phyloP scores from a whole-genome alignment of 2,888 invertebrate genomes.

The Epistrophe grossulariae region DNA sequence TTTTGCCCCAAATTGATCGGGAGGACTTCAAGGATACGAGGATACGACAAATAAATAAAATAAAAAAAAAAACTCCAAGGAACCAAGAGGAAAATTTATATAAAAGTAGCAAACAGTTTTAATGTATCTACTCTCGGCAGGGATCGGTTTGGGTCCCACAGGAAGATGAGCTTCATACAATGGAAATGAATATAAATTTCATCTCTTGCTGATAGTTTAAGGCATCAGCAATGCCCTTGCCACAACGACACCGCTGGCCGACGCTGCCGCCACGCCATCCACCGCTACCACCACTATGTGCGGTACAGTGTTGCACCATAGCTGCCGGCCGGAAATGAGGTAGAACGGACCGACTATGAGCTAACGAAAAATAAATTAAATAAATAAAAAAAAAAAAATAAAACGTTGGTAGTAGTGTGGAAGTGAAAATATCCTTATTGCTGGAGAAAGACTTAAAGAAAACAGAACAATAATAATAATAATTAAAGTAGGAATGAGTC shows the following conservation, averaged over 20 bases:
- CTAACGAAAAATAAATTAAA: slow-evolving; percentile 12
- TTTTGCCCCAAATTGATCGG: slow-evolving; percentile 47
- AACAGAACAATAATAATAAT: slow-evolving; percentile 46
- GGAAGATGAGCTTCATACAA: slow-evolving; percentile 47
- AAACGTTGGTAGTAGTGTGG: slow-evolving; percentile 17
- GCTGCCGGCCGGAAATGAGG: slow-evolving; percentile 7
- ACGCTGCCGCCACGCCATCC: background rate
- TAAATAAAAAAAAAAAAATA: slow-evolving; percentile 1
- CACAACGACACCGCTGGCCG: background rate
- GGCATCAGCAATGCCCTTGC: slow-evolving; percentile 28
- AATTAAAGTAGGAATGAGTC: slow-evolving; percentile 54
- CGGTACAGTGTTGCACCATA: slow-evolving; percentile 12
- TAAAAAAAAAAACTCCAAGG: slow-evolving; percentile 1
- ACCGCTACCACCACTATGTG: background rate
- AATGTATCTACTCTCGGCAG: slow-evolving; percentile 53
- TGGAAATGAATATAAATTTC: slow-evolving; percentile 62
- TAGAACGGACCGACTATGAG: slow-evolving; percentile 13
- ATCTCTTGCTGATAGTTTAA: slow-evolving; percentile 64
- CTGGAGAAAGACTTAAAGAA: slow-evolving; percentile 19
- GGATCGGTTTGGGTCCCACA: slow-evolving; percentile 45
- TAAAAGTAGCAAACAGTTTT: slow-evolving; percentile 47
- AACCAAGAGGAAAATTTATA: slow-evolving; percentile 20
- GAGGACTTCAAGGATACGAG: slow-evolving; percentile 18
- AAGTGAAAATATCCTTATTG: slow-evolving; percentile 54
- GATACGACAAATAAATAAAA: background rate